A percentile compares a stretch with the other conserved stretches of the same genome.
Evolutionary conservation across 2,797 vertebrate species (phyloP).

Genomic region (Channallabes apus): DNA sequence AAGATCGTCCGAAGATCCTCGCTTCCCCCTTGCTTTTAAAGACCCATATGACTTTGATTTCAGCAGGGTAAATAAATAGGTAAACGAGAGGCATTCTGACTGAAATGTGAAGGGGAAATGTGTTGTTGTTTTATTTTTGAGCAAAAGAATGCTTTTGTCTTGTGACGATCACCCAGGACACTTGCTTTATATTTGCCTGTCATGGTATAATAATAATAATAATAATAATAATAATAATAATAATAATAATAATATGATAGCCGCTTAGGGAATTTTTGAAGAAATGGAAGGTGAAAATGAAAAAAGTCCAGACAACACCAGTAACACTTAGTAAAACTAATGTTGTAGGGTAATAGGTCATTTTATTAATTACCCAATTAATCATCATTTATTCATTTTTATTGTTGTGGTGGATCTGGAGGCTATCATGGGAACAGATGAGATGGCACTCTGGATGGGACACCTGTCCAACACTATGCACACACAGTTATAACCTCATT

Average conservation of each 20-base stretch:
- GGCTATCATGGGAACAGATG: neutral
- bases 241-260: too few species aligned
- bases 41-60: conserved; percentile 60
- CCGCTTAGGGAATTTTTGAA: conserved; percentile 2
- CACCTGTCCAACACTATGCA: neutral
- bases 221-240: conserved; percentile 31
- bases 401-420: neutral
- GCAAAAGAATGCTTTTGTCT: conserved; percentile 55
- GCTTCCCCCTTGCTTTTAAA: conserved; percentile 57
- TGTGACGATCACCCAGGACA: conserved; percentile 41
- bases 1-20: conserved; percentile 56
- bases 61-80: conserved; percentile 60
- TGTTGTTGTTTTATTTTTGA: neutral
- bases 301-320: neutral
- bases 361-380: neutral
- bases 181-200: conserved; percentile 41
- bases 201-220: conserved; percentile 35
- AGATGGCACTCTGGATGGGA: neutral
- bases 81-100: conserved; percentile 51
- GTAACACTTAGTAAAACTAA: neutral
- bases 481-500: neutral
- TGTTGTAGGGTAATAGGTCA: neutral
- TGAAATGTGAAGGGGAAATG: conserved; percentile 31
- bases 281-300: neutral
- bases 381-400: neutral